Conservation (phyloP, 2,888 invertebrate genomes). For the Scaeva pyrastri region DNA sequence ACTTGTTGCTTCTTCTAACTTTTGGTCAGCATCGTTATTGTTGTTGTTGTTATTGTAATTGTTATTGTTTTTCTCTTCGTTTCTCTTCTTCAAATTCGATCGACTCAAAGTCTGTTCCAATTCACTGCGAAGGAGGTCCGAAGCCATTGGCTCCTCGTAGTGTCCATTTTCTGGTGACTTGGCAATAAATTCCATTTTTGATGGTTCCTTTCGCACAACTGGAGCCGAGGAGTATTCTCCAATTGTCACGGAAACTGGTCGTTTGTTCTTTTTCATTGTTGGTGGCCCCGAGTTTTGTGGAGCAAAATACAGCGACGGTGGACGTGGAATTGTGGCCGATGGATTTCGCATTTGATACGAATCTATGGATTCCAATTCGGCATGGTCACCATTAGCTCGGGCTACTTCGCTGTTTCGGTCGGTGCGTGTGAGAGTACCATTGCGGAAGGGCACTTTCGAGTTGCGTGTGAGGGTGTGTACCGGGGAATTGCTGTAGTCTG, state of each 20-base stretch:
- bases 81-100: slow-evolving; percentile 90
- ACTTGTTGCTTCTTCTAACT: slow-evolving; percentile 81
- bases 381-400: slow-evolving; percentile 84
- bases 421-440: slow-evolving; percentile 72
- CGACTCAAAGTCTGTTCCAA: slow-evolving; percentile 90
- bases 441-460: slow-evolving; percentile 60
- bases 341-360: slow-evolving; percentile 90
- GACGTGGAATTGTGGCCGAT: slow-evolving; percentile 86
- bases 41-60: slow-evolving; percentile 23
- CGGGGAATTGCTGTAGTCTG: slow-evolving; percentile 80
- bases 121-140: slow-evolving; percentile 89
- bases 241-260: slow-evolving; percentile 89
- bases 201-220: slow-evolving; percentile 86
- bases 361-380: slow-evolving; percentile 91
- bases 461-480: slow-evolving; percentile 72
- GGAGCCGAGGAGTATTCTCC: slow-evolving; percentile 87
- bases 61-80: slow-evolving; percentile 83
- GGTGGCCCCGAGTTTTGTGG: slow-evolving; percentile 86
- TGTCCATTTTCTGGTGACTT: slow-evolving; percentile 75
- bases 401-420: slow-evolving; percentile 75
- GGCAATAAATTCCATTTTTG: slow-evolving; percentile 88
- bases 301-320: slow-evolving; percentile 89
- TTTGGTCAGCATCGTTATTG: slow-evolving; percentile 79
- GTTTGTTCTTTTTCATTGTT: slow-evolving; percentile 86
- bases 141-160: slow-evolving; percentile 83